A percentile compares a stretch with the other conserved stretches of the same genome.
Conservation (phyloP, 1,140 invertebrate species). For the Cotesia typhae region DNA sequence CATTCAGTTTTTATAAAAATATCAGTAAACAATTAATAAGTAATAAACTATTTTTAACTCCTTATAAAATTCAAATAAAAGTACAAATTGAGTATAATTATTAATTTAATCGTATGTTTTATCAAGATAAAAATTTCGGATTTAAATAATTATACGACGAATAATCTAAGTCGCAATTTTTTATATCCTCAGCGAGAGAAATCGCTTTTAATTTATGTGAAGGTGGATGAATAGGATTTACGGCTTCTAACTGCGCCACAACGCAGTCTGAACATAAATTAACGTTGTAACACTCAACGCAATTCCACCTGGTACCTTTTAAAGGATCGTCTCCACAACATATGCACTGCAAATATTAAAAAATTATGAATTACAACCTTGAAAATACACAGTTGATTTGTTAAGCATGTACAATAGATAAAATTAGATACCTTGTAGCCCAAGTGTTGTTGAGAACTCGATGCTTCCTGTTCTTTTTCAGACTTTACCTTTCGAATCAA, state of each 20-base stretch:
- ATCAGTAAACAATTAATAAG: too few species aligned
- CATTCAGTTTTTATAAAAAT: too few species aligned
- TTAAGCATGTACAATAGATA: background rate
- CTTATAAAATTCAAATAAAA: too few species aligned
- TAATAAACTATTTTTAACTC: too few species aligned
- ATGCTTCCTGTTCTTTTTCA: conserved; percentile 53
- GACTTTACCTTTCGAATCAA: conserved; percentile 63
- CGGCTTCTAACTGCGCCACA: conserved; percentile 56
- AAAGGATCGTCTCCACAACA: conserved; percentile 75
- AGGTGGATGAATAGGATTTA: conserved; percentile 50
- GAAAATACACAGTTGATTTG: too few species aligned
- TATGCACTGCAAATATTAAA: conserved; percentile 68
- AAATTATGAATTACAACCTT: conserved; percentile 20
- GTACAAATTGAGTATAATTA: too few species aligned
- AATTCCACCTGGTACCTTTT: conserved; percentile 76
- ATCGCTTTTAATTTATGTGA: conserved; percentile 57
- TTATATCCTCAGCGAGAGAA: conserved; percentile 47
- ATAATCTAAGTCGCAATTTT: conserved; percentile 60
- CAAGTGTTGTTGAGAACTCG: conserved; percentile 52
- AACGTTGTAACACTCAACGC: conserved; percentile 67
- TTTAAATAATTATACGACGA: conserved; percentile 66
- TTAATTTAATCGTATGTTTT: too few species aligned
- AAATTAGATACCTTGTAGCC: conserved; percentile 65
- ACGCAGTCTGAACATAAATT: conserved; percentile 68
- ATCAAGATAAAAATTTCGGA: conserved; percentile 63